Evolutionary conservation across 1,140 invertebrate species (phyloP).

Genomic region (Probaryconus sp.): DNA sequence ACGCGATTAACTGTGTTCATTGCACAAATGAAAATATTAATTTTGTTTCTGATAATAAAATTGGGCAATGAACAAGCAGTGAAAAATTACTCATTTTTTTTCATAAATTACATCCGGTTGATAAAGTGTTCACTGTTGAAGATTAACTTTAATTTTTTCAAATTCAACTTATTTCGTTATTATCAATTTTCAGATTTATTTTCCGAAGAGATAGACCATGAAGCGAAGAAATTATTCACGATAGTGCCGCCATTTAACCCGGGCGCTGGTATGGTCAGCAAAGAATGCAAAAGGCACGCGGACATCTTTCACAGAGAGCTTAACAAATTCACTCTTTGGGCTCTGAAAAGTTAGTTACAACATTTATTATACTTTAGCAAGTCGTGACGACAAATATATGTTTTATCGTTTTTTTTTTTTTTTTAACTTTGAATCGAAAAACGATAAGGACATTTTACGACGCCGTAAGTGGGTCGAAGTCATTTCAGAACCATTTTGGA

Average conservation of each 20-base stretch:
- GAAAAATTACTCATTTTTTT: too few species aligned
- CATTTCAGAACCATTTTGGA: slow-evolving; percentile 31
- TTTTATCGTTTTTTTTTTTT: neutral
- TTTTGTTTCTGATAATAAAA: too few species aligned
- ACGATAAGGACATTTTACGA: neutral
- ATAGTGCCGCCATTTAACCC: slow-evolving; percentile 72
- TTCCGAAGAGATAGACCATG: slow-evolving; percentile 66
- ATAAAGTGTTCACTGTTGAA: too few species aligned
- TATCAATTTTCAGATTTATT: slow-evolving; percentile 65
- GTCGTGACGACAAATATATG: too few species aligned
- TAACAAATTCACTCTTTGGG: slow-evolving; percentile 78
- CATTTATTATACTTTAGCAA: slow-evolving; percentile 14
- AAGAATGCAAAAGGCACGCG: slow-evolving; percentile 74
- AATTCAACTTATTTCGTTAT: neutral
- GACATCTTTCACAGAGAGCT: slow-evolving; percentile 74
- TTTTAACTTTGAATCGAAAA: slow-evolving; percentile 7
- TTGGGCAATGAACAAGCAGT: too few species aligned
- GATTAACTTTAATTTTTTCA: neutral
- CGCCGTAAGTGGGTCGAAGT: slow-evolving; percentile 5
- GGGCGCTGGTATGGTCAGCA: slow-evolving; percentile 69
- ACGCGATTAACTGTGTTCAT: too few species aligned
- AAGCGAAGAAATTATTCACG: slow-evolving; percentile 67
- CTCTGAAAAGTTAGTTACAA: slow-evolving; percentile 78
- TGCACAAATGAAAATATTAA: too few species aligned
- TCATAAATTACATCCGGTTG: too few species aligned